phyloP scores from a whole-genome alignment of 2,888 invertebrate genomes.

The Pyralis farinalis region DNA sequence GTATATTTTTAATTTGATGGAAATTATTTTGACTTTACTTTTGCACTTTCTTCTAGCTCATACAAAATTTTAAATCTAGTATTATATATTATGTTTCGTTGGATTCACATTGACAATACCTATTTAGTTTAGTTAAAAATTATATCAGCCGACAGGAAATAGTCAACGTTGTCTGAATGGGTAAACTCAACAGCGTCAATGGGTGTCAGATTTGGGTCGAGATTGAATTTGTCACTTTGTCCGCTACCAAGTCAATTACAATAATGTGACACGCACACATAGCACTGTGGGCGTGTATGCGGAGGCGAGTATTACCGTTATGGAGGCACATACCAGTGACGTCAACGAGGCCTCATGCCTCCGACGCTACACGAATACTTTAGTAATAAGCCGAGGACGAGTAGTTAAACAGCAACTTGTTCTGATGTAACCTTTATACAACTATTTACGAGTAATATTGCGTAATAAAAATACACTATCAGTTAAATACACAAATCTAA shows the following conservation, averaged over 20 bases:
- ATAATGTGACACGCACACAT: slow-evolving; percentile 45
- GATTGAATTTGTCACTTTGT: slow-evolving; percentile 62
- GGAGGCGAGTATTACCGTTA: slow-evolving; percentile 78
- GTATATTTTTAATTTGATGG: slow-evolving; percentile 11
- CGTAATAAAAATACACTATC: background rate
- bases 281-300: slow-evolving; percentile 49
- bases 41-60: too few species aligned
- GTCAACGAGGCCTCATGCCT: slow-evolving; percentile 73
- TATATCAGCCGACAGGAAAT: slow-evolving; percentile 28
- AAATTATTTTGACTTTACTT: background rate
- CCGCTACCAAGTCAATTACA: slow-evolving; percentile 56
- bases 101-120: slow-evolving; percentile 13
- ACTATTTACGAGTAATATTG: too few species aligned
- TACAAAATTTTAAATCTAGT: too few species aligned
- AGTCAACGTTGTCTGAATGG: slow-evolving; percentile 25
- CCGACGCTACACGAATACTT: slow-evolving; percentile 69
- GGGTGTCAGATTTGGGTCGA: slow-evolving; percentile 56
- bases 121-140: slow-evolving; percentile 15
- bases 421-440: slow-evolving; percentile 14
- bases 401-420: slow-evolving; percentile 37
- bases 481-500: slow-evolving; percentile 3
- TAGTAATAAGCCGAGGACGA: slow-evolving; percentile 57
- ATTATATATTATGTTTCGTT: too few species aligned
- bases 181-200: slow-evolving; percentile 31
- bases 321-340: slow-evolving; percentile 79